Conservation (phyloP, 1,140 invertebrate species). For the Aleiodes sp. region DNA sequence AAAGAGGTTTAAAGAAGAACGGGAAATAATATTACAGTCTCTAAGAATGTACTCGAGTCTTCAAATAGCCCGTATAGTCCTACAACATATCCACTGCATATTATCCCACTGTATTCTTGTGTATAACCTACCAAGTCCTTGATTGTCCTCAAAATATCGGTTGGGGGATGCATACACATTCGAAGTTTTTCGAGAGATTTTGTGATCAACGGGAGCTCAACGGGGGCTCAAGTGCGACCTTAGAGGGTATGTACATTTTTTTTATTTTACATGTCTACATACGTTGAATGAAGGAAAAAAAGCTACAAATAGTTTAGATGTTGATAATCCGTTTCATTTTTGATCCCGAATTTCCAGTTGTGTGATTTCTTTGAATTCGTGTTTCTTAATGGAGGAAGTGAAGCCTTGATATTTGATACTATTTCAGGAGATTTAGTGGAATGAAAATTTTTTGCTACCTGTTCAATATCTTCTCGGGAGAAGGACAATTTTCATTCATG, state of each 20-base stretch:
- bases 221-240: background rate
- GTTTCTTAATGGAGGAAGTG: background rate
- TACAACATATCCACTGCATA: background rate
- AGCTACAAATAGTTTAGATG: background rate
- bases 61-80: constrained; percentile 66
- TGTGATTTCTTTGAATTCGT: background rate
- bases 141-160: constrained; percentile 61
- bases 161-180: constrained; percentile 37
- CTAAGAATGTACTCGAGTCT: constrained; percentile 56
- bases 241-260: background rate
- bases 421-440: background rate
- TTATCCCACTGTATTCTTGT: background rate
- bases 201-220: background rate
- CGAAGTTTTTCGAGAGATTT: constrained; percentile 10
- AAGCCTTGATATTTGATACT: background rate
- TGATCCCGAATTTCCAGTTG: background rate
- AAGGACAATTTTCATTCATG: background rate
- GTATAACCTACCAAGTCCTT: constrained; percentile 33
- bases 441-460: background rate
- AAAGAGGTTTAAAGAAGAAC: constrained; percentile 42
- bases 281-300: background rate
- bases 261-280: background rate
- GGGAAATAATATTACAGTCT: constrained; percentile 62
- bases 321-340: background rate
- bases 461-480: background rate